These are phyloP conservation scores for Ochlodes sylvanus DNA, from an alignment of 2,888 invertebrate species.

Conservation along the genomic window DNA sequence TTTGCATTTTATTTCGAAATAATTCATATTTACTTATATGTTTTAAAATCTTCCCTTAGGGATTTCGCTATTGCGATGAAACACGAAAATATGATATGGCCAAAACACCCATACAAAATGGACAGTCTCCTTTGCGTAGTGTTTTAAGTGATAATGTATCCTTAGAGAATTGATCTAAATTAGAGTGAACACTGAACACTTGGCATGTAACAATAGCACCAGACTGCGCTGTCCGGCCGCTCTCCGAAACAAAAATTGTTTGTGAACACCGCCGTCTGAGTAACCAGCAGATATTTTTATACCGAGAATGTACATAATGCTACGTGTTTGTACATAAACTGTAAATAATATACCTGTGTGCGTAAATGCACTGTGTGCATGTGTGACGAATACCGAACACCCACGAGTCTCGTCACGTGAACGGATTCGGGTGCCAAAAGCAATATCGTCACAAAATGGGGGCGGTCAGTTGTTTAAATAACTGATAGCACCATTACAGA, in stretches of 20 bases:
- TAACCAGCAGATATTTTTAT: constrained; percentile 20
- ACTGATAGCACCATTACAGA: constrained; percentile 41
- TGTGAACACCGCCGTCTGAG: constrained; percentile 7
- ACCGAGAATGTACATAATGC: background rate
- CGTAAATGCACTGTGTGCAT: constrained; percentile 41
- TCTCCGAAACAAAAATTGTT: constrained; percentile 10
- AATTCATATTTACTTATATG: too few relatives aligned
- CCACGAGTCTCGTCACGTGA: constrained; percentile 56
- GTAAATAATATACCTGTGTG: background rate
- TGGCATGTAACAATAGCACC: constrained; percentile 49
- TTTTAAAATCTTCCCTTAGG: too few relatives aligned
- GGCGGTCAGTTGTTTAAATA: constrained; percentile 51
- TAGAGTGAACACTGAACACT: constrained; percentile 48
- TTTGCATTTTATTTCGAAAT: too few relatives aligned
- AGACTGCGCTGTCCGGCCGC: background rate
- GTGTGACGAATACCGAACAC: constrained; percentile 45
- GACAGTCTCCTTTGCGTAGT: too few relatives aligned
- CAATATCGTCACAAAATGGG: constrained; percentile 56
- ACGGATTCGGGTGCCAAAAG: constrained; percentile 59
- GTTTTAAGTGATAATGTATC: too few relatives aligned
- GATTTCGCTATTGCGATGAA: too few relatives aligned
- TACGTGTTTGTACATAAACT: background rate
- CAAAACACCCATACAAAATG: too few relatives aligned
- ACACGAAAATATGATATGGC: too few relatives aligned
- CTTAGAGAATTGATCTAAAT: too few relatives aligned